A percentile compares a stretch with the other conserved stretches of the same genome.
Evolutionary conservation across 2,797 vertebrate genomes (phyloP).

Genomic region (Nasua narica): DNA sequence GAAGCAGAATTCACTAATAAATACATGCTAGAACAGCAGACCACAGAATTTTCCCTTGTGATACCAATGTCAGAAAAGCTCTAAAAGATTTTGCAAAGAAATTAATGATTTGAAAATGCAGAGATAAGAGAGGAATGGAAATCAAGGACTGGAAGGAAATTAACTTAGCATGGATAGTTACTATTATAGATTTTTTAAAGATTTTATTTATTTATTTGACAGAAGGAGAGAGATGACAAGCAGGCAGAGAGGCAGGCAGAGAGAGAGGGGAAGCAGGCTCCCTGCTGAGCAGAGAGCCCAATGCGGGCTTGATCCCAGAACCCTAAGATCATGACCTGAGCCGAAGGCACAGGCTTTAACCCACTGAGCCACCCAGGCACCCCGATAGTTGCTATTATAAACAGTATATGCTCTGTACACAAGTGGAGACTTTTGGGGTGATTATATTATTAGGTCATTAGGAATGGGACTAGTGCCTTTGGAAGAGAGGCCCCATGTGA

Average conservation of each 20-base stretch:
- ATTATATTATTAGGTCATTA: background rate
- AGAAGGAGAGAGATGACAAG: too few species aligned
- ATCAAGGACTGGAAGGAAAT: background rate
- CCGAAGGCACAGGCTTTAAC: too few species aligned
- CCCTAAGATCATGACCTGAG: too few species aligned
- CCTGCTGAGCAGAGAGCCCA: too few species aligned
- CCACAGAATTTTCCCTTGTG: background rate
- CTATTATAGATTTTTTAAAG: too few species aligned
- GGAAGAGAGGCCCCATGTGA: background rate
- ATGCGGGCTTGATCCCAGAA: too few species aligned
- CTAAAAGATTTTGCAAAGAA: background rate
- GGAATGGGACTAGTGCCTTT: background rate
- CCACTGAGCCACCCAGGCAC: too few species aligned
- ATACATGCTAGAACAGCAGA: background rate
- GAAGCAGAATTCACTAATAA: background rate
- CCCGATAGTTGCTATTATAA: background rate
- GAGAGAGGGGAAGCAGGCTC: too few species aligned
- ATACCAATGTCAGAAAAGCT: background rate
- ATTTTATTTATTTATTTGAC: too few species aligned
- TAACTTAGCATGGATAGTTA: background rate
- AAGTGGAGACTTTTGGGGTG: fast-evolving
- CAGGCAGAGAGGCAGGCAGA: too few species aligned
- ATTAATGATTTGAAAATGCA: background rate
- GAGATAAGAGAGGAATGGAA: background rate
- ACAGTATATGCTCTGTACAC: fast-evolving